Evolutionary conservation across 2,888 invertebrate genomes (phyloP).

Genomic region (Agrochola lychnidis): DNA sequence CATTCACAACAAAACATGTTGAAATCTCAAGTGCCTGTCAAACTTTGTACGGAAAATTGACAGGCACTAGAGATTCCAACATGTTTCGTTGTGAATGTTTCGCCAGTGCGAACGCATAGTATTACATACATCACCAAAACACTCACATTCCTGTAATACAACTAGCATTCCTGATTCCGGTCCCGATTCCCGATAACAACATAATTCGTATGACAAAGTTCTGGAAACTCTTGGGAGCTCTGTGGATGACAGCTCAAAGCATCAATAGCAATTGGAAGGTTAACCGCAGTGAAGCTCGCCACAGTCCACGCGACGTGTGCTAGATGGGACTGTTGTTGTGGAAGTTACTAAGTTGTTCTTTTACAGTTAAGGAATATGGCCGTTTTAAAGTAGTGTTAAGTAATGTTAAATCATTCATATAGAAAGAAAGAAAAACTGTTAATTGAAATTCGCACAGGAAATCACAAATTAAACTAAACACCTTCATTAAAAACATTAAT

Average conservation of each 20-base stretch:
- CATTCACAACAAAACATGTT: too few species aligned
- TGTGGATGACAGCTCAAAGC: slow-evolving; percentile 55
- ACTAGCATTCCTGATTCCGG: not conserved
- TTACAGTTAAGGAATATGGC: not conserved
- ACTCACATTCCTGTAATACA: not conserved
- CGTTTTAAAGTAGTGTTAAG: not conserved
- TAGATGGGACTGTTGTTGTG: slow-evolving; percentile 5
- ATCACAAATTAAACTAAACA: too few species aligned
- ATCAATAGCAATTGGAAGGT: slow-evolving; percentile 60
- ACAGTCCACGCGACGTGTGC: slow-evolving; percentile 8
- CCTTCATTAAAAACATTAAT: too few species aligned
- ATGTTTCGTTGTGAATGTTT: too few species aligned
- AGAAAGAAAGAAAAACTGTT: too few species aligned
- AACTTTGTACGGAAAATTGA: too few species aligned
- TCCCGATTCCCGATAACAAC: slow-evolving; percentile 25
- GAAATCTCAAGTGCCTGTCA: too few species aligned
- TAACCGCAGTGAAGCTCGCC: slow-evolving; percentile 56
- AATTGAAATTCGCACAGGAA: too few species aligned
- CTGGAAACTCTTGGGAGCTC: slow-evolving; percentile 20
- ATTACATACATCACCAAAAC: too few species aligned
- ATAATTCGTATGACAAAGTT: slow-evolving; percentile 46
- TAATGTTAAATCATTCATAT: not conserved
- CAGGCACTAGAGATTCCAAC: too few species aligned
- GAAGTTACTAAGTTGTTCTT: not conserved
- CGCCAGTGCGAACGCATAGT: too few species aligned